Percentiles rank a stretch among this genome's conserved stretches.
Conservation (phyloP, 2,888 invertebrate species). For the Caenorhabditis sinica region DNA sequence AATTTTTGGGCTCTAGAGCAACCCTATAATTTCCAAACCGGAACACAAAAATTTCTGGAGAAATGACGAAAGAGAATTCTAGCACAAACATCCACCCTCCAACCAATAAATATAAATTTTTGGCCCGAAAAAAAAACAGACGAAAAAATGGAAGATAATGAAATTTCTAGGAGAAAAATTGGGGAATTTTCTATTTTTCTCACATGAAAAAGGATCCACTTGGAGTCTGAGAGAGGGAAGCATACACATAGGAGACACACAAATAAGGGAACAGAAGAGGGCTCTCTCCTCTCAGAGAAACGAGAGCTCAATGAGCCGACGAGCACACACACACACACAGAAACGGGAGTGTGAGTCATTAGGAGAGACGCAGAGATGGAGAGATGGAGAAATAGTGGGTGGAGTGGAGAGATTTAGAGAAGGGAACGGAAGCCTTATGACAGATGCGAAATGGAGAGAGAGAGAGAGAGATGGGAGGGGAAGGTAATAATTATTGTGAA, state of each 20-base stretch:
- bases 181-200: too few species aligned
- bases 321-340: constrained; percentile 36
- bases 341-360: constrained; percentile 4
- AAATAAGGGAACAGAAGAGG: constrained; percentile 6
- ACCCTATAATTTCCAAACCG: not conserved
- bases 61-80: not conserved
- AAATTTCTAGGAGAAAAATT: constrained; percentile 6
- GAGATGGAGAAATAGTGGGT: constrained; percentile 8
- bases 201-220: constrained; percentile 11
- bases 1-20: too few species aligned
- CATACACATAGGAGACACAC: constrained; percentile 9
- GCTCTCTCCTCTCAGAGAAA: not conserved
- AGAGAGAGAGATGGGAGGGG: not conserved
- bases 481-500: not conserved
- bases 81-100: not conserved
- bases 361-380: constrained; percentile 14
- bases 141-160: constrained; percentile 10
- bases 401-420: constrained; percentile 11
- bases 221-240: not conserved
- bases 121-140: not conserved
- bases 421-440: constrained; percentile 25
- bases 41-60: not conserved
- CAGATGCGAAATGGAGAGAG: constrained; percentile 16
- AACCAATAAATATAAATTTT: not conserved
- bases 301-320: constrained; percentile 52